Evolutionary conservation across 30 jellyfish, hydroid and myxozoan genomes (phyloP).

Genomic region (Phacellophora camtschatica): DNA sequence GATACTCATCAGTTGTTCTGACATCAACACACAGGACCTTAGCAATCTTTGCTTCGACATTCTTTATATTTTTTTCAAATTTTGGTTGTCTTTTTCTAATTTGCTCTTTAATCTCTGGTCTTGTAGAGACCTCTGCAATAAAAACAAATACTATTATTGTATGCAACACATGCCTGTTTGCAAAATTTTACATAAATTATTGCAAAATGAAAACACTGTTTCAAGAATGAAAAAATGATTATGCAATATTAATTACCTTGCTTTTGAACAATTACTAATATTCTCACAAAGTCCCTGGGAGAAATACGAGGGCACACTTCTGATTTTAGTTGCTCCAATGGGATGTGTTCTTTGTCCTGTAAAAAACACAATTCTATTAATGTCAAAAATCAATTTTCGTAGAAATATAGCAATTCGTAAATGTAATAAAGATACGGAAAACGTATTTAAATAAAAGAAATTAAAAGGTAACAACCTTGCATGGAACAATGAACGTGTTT

Average conservation of each 20-base stretch:
- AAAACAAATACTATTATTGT: too few relatives aligned
- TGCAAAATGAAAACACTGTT: too few relatives aligned
- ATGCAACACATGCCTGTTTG: too few relatives aligned
- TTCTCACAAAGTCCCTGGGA: constrained; percentile 88
- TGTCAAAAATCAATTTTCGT: background rate
- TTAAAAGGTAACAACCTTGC: too few relatives aligned
- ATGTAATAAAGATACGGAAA: background rate
- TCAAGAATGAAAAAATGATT: too few relatives aligned
- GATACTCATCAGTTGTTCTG: constrained; percentile 87
- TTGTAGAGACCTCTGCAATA: too few relatives aligned
- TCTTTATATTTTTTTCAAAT: constrained; percentile 3
- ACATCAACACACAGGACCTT: constrained; percentile 83
- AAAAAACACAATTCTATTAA: background rate
- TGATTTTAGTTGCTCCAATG: constrained; percentile 67
- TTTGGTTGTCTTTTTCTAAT: constrained; percentile 40
- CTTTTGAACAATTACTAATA: constrained; percentile 58
- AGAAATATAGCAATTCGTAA: background rate
- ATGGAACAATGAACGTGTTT: too few relatives aligned
- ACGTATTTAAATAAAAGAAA: background rate
- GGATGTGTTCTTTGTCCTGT: constrained; percentile 80
- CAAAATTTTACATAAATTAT: too few relatives aligned
- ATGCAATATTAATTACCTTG: too few relatives aligned
- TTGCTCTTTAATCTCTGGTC: constrained; percentile 50
- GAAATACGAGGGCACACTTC: constrained; percentile 92
- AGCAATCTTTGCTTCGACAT: constrained; percentile 7